Evolutionary conservation across 2,113 vertebrate species (phyloP).

Genomic region (Rutilus rutilus): DNA sequence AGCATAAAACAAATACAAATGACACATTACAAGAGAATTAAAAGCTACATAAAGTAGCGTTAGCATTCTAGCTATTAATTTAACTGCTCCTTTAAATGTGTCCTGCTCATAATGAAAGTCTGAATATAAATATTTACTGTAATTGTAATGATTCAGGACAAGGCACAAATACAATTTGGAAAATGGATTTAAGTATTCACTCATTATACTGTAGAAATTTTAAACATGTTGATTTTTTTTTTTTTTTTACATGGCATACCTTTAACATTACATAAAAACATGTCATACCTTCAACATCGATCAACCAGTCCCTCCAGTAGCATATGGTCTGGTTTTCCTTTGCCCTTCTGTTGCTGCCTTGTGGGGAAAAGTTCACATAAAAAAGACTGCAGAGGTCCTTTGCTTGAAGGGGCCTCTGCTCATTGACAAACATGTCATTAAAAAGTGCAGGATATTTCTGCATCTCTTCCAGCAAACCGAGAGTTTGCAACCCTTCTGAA

Average conservation of each 20-base stretch:
- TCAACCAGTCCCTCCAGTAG: conserved; percentile 34
- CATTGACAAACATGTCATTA: conserved; percentile 31
- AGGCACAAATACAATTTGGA: neutral
- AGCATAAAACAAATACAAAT: too few relatives aligned
- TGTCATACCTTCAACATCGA: conserved; percentile 39
- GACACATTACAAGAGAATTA: neutral
- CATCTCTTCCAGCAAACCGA: conserved; percentile 4
- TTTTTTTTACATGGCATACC: neutral
- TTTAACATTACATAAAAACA: neutral
- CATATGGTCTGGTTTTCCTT: conserved; percentile 18
- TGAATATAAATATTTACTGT: too few relatives aligned
- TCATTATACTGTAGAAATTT: neutral
- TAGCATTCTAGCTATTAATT: too few relatives aligned
- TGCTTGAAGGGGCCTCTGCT: conserved; percentile 15
- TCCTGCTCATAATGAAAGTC: too few relatives aligned
- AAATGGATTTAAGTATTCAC: neutral
- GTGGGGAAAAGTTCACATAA: conserved; percentile 32
- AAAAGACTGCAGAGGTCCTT: conserved; percentile 24
- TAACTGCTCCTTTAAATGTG: too few relatives aligned
- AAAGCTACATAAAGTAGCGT: too few relatives aligned
- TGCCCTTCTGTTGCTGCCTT: conserved; percentile 27
- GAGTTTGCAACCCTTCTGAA: conserved; percentile 23
- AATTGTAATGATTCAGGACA: too few relatives aligned
- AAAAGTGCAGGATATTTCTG: conserved; percentile 12
- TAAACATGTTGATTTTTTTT: neutral